Base-by-base conservation (phyloP, 1,140 invertebrate genomes). In the Antheraea pernyi region DNA sequence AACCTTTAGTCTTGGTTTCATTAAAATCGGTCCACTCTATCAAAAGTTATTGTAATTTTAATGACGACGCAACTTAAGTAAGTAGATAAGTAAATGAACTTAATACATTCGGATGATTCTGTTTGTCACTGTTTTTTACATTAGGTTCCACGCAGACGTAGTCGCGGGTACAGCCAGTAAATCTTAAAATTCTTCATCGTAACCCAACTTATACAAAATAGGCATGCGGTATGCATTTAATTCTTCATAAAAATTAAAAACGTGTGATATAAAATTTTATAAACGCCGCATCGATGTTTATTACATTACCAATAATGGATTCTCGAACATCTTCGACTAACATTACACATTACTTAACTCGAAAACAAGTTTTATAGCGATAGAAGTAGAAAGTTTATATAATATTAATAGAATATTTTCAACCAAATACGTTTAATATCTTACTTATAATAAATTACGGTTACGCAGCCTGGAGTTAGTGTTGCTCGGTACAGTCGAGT, bases 361-460 rank as follows among this genome's bases (percentile, higher is more conserved):
- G 46, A 13, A 53, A 53, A 53, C 46, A n/a, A 53, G 46, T 53
- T 53, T 53, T 53, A 53, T 53, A 53, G 46, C 9, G 13, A 53
- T 53, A 53, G 39, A 9, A 42, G 8, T 42, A 11, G 46, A 53
- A 53, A 53, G 46, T 53, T 53, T 13, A 53, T 53, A 53, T 16
- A 53, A 53, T 16, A 53, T 16, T 16, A 53, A 53, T 53, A 53
- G 11, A 53, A 16, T 53, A 53, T 53, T 53, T 53, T 53, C 46
- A 13, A 53, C 46, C 13, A 53, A 53, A 53, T 53, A 16, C 11
- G 61, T 63, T 63, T 63, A 60, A 60, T 60, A 63, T 37, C 37
- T 16, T 63, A 63, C 61, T 63, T 63, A 63, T 13, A 53, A 63
- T 63, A 63, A 63, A 63, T 63, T 63, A 37, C 19, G 37, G 61